Conservation (phyloP, 2,888 invertebrate genomes). For the Lycia hirtaria region DNA sequence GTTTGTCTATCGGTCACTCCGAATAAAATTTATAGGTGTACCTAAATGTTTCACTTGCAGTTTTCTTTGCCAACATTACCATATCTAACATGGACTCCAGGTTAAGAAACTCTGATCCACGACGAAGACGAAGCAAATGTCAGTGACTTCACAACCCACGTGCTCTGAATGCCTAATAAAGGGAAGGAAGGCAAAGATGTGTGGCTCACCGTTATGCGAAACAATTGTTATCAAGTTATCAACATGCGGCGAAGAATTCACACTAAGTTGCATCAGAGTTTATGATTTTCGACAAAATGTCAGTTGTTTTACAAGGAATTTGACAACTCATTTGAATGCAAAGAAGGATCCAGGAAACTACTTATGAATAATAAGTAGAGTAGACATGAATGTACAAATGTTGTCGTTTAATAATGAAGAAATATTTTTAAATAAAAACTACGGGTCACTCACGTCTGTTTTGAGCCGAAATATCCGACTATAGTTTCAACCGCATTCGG, state of each 20-base stretch:
- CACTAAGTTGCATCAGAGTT: conserved; percentile 7
- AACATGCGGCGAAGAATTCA: conserved; percentile 6
- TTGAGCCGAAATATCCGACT: no score
- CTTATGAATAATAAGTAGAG: not conserved
- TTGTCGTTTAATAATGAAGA: no score
- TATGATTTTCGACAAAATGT: not conserved
- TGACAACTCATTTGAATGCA: not conserved
- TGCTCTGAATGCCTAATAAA: conserved; percentile 34
- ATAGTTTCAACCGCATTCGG: no score
- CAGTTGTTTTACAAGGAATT: conserved; percentile 3
- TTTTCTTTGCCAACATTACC: no score
- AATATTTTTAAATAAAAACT: no score
- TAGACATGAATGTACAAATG: no score
- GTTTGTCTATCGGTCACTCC: no score
- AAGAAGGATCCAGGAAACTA: not conserved
- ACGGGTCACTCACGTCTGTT: no score
- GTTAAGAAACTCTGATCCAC: no score
- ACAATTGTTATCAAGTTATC: conserved; percentile 17
- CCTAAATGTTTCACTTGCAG: no score
- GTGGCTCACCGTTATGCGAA: conserved; percentile 32
- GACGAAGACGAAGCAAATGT: conserved; percentile 17
- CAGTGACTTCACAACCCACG: conserved; percentile 23
- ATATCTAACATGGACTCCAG: no score
- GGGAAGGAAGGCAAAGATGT: conserved; percentile 33
- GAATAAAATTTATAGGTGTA: no score